Base-by-base conservation (phyloP, 2,797 vertebrate species). In the Aeoliscus strigatus region DNA sequence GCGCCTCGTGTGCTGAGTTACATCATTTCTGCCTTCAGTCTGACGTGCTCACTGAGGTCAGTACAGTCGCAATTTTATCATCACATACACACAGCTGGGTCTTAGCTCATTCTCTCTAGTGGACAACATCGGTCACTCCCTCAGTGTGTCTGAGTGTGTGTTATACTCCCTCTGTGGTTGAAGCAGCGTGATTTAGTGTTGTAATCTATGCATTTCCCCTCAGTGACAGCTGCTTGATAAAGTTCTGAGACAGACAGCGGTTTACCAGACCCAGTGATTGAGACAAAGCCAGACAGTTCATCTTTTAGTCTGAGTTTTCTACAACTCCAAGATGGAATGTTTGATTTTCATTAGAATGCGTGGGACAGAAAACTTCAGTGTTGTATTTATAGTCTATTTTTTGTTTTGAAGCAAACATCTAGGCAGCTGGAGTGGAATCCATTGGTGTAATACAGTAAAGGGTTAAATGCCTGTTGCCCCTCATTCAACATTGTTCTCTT, bases 51-150 rank as follows among this genome's bases (percentile, higher is more conserved):
- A 38, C 59, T 70, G 62, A 67, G 51, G 51, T 76, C 67, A 76
- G 39, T 45, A 47, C 53, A 50, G 50, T 46, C 43, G 1, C 26
- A 51, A 36, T 62, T 52, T 64, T 66, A 60, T 62, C 55, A 66
- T 44, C 60, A 41, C 34, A 42, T 43, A 44, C 42, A 51, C 39
- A 41, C 60, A 52, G 66, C 63, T 75, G 66, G 37, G 29, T 28
- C 56, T 74, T 35, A 74, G 51, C 48, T 70, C 56, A 70, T 66
- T 51, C 59, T 69, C 62, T 55, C 55, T 50, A 6, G 60, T 47
- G 51, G 39, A 44, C 10, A 9, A 14, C 53, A 44, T 23, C 30
- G 51, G 51, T 48, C 46, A 54, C 55, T 60, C 69, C 60, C 51
- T 56, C 29, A 38, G 18, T 38, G 39, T 21, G 39, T 29, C 34